A percentile compares a stretch with the other conserved stretches of the same genome.
Evolutionary conservation across 2,113 vertebrate species (phyloP).

Genomic region (Machaerirhynchus nigripectus): DNA sequence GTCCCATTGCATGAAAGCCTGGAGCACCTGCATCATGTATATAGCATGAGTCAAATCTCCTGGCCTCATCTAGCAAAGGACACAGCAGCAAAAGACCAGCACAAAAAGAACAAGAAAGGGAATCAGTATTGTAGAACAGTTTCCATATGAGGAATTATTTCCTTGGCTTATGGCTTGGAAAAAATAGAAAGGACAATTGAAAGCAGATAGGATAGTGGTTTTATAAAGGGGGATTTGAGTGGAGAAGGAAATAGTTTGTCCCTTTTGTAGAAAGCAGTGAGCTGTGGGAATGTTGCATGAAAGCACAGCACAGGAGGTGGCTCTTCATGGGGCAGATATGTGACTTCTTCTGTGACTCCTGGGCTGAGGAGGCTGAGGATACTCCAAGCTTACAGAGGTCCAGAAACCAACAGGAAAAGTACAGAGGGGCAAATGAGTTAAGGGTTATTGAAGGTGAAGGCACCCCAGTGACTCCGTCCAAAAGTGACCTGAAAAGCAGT

Average conservation of each 20-base stretch:
- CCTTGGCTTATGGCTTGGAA: neutral
- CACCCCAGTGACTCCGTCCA: neutral
- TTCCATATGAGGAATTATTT: neutral
- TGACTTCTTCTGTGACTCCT: neutral
- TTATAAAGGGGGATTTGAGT: neutral
- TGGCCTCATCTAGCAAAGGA: neutral
- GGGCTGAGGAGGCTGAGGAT: neutral
- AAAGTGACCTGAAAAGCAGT: neutral
- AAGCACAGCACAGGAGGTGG: neutral
- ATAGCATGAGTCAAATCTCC: neutral
- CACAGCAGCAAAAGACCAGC: neutral
- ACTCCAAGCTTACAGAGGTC: neutral
- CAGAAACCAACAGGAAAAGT: neutral
- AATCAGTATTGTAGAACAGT: neutral
- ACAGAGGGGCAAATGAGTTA: neutral
- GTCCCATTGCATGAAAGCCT: neutral
- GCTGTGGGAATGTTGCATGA: rapidly evolving
- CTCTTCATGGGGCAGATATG: rapidly evolving
- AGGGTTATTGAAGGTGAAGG: neutral
- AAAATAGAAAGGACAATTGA: neutral
- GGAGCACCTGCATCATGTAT: neutral
- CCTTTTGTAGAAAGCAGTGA: neutral
- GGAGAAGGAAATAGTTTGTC: neutral
- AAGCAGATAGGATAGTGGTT: neutral
- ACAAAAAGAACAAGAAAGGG: neutral